Base-by-base conservation (phyloP, 2,797 vertebrate species). In the Cygnus olor region DNA sequence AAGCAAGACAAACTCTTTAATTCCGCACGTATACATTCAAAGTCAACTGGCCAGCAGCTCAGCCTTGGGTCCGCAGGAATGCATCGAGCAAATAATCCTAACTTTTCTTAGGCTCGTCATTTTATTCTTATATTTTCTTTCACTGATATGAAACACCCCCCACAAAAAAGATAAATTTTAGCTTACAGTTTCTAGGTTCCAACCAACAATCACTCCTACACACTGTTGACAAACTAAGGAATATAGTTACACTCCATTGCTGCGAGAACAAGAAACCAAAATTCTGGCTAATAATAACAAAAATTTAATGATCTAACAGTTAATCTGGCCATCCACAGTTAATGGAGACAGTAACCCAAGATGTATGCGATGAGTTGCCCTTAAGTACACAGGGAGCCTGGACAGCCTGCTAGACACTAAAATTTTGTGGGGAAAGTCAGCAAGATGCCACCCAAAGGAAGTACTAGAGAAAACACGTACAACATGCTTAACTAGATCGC, bases 391-490 rank as follows among this genome's bases (percentile, higher is more conserved):
- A 27, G 30, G 34, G 20, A 85, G 53, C 27, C 56, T 34, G 30
- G 21, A 54, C 24, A 61, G 63, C 21, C 44, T 60, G 11, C 14
- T 4, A 51, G 64, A 49, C 49, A 30, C 32, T 40, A 70, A 54
- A 58, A 77, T 83, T 30, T 28, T 57, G 8, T 9, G 19, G 14
- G 21, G 27, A 45, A 81, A 76, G 25, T 68, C 66, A 69, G 42
- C 30, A 57, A 28, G 57, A n/a, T 15, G 28, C 9, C 30, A 49
- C 10, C 24, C 54, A 27, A 34, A 80, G 13, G 25, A 34, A 28
- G 8, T 14, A n/a, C 34, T 4, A 40, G 15, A 56, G 44, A 64
- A 21, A 79, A n/a, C 17, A 12, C 0, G 3, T 20, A 8, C 63
- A 70, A 28, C 28, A n/a, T 0, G 0, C 2, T 34, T 13, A 64